Evolutionary conservation across 2,113 vertebrate species (phyloP).

Genomic region (Saguinus imperator): DNA sequence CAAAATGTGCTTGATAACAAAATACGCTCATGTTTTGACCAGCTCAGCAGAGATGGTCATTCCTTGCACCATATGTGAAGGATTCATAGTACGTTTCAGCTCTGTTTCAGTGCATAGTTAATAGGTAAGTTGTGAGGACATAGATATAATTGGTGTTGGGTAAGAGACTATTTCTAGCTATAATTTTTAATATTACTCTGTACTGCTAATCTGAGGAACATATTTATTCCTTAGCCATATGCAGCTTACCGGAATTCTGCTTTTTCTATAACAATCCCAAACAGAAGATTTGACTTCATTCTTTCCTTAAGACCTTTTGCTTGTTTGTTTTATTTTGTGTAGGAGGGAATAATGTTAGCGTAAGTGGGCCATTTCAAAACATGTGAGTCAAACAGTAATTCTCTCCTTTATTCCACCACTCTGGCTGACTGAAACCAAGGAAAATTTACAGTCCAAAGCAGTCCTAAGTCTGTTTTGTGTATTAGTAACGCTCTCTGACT

Average conservation of each 20-base stretch:
- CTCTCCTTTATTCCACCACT: not conserved
- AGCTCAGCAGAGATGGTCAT: not conserved
- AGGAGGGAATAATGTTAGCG: constrained; percentile 55
- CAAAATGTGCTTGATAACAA: no score
- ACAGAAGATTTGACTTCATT: constrained; percentile 33
- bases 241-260: not conserved
- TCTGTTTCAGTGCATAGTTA: not conserved
- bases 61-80: not conserved
- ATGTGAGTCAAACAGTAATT: not conserved
- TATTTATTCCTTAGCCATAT: constrained; percentile 8
- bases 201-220: not conserved
- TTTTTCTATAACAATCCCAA: not conserved
- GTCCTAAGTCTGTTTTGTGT: constrained; percentile 32
- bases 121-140: not conserved
- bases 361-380: constrained; percentile 59
- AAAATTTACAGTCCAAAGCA: not conserved
- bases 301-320: constrained; percentile 31
- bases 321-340: constrained; percentile 57
- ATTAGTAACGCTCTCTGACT: constrained; percentile 35
- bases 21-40: no score
- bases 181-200: not conserved
- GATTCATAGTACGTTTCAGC: not conserved
- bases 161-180: not conserved
- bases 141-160: not conserved
- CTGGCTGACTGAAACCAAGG: not conserved